Evolutionary conservation across 2,797 vertebrate genomes (phyloP).

Genomic region (Gobio occitaniae): DNA sequence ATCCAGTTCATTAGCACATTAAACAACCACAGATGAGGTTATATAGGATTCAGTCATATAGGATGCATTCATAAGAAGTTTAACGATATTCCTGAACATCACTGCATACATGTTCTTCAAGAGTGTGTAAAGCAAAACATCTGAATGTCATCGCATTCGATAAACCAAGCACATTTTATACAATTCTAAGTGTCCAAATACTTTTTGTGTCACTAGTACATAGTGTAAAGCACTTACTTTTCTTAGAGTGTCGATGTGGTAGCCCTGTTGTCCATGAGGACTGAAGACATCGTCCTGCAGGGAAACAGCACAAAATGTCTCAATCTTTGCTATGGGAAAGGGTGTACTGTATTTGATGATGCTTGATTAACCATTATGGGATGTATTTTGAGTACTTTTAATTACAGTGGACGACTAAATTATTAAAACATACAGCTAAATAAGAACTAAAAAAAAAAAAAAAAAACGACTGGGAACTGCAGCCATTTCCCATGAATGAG

Average conservation of each 20-base stretch:
- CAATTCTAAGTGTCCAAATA: not conserved
- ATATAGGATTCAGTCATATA: not conserved
- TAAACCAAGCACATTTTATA: not conserved
- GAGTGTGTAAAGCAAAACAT: not conserved
- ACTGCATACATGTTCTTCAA: not conserved
- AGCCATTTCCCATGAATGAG: not conserved
- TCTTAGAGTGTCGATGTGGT: constrained; percentile 85
- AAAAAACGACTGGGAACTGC: not conserved
- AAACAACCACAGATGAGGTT: not conserved
- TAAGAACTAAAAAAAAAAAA: not conserved
- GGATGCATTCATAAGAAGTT: not conserved
- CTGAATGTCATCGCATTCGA: not conserved
- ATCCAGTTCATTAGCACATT: constrained; percentile 30
- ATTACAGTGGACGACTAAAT: not conserved
- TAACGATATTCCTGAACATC: not conserved
- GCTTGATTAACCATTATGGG: not conserved
- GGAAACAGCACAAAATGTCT: constrained; percentile 50
- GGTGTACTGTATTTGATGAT: not conserved
- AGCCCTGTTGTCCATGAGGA: constrained; percentile 85
- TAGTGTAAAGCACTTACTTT: constrained; percentile 78
- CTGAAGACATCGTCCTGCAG: constrained; percentile 87
- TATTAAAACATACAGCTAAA: not conserved
- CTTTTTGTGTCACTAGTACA: not conserved
- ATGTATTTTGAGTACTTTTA: not conserved
- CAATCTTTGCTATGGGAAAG: not conserved